Evolutionary conservation across 2,888 invertebrate genomes (phyloP).

Genomic region (Phrixothrix hirtus): DNA sequence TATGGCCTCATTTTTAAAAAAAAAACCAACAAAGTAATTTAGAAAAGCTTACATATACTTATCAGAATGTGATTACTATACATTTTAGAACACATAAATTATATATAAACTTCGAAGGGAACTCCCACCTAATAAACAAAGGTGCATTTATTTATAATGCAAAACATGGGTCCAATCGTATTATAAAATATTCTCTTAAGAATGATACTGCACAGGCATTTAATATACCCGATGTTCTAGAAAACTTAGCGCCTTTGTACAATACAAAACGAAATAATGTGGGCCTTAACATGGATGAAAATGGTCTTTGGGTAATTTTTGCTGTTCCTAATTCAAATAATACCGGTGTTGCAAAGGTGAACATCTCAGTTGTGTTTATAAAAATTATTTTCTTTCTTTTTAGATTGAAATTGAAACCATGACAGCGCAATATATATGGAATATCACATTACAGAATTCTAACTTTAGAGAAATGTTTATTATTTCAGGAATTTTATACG

Average conservation of each 20-base stretch:
- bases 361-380: background rate
- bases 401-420: background rate
- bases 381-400: background rate
- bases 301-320: background rate
- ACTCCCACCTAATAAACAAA: background rate
- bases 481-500: background rate
- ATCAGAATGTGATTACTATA: background rate
- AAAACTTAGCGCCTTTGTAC: background rate
- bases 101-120: background rate
- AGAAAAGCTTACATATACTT: background rate
- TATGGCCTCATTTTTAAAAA: background rate
- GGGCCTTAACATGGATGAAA: background rate
- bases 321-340: background rate
- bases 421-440: background rate
- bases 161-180: background rate
- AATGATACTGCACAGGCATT: background rate
- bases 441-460: background rate
- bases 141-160: background rate
- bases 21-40: background rate
- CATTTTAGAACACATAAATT: background rate
- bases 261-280: background rate
- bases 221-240: background rate
- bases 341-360: background rate
- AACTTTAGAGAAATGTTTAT: background rate
- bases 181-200: background rate